Percentiles rank a stretch among this genome's conserved stretches.
phyloP scores from a whole-genome alignment of 1,140 invertebrate genomes.

The Agrypnia vestita region DNA sequence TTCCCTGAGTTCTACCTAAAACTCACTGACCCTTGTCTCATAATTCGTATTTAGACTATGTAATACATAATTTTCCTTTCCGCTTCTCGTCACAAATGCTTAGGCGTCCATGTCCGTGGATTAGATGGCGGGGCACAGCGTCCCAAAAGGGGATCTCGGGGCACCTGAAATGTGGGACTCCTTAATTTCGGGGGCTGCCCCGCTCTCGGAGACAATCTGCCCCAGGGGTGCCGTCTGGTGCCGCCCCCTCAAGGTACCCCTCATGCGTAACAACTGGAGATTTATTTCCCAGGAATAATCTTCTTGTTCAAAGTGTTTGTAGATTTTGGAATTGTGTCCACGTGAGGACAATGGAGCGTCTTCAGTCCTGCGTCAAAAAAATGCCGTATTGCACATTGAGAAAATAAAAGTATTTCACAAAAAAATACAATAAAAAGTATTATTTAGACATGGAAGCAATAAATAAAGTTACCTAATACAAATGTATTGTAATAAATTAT shows the following conservation, averaged over 20 bases:
- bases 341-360: neutral
- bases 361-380: neutral
- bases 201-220: slow-evolving; percentile 60
- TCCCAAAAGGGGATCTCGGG: slow-evolving; percentile 6
- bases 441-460: too few species aligned
- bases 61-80: slow-evolving; percentile 46
- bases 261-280: slow-evolving; percentile 45
- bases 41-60: slow-evolving; percentile 35
- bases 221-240: slow-evolving; percentile 57
- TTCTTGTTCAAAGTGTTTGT: slow-evolving; percentile 38
- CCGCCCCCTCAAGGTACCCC: slow-evolving; percentile 29
- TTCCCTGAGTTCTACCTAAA: neutral
- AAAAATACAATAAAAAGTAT: too few species aligned
- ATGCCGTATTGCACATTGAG: too few species aligned
- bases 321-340: slow-evolving; percentile 31
- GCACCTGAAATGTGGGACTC: slow-evolving; percentile 43
- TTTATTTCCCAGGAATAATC: slow-evolving; percentile 60
- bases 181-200: slow-evolving; percentile 55
- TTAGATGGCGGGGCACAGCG: slow-evolving; percentile 23
- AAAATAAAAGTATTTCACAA: too few species aligned
- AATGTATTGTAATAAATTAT: too few species aligned
- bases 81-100: slow-evolving; percentile 39
- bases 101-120: slow-evolving; percentile 22
- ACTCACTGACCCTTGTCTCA: slow-evolving; percentile 18
- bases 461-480: too few species aligned